Conservation (phyloP, 37 sponge, comb jelly and placozoan genomes). For the Halichondria panicea region DNA sequence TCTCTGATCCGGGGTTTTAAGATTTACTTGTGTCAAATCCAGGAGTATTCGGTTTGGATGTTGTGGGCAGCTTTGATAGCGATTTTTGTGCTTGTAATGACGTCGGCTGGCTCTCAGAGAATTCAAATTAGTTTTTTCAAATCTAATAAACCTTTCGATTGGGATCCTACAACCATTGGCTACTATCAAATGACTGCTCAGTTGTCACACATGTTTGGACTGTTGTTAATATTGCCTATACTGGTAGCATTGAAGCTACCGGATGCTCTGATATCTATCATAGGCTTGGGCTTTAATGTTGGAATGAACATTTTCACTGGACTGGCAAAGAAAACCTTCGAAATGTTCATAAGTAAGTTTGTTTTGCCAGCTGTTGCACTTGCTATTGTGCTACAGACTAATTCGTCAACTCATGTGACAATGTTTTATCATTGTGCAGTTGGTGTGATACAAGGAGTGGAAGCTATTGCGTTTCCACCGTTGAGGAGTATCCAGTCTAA, state of each 20-base stretch:
- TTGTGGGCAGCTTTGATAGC: constrained; percentile 26
- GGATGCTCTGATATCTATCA: constrained; percentile 45
- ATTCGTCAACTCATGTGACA: too few species aligned
- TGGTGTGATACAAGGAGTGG: constrained; percentile 5
- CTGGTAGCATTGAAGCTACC: constrained; percentile 33
- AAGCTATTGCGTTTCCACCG: constrained; percentile 25
- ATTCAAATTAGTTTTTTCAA: constrained; percentile 33
- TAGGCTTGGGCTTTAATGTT: constrained; percentile 21
- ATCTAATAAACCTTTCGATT: constrained; percentile 22
- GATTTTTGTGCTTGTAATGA: neutral
- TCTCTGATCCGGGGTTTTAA: constrained; percentile 17
- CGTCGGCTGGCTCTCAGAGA: constrained; percentile 1
- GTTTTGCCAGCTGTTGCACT: too few species aligned
- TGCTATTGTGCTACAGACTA: too few species aligned
- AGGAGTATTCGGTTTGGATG: constrained; percentile 14
- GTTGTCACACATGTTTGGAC: constrained; percentile 13
- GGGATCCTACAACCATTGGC: constrained; percentile 42
- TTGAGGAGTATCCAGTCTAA: constrained; percentile 46
- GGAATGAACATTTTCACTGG: constrained; percentile 20
- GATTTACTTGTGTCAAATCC: constrained; percentile 35
- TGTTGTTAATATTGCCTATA: constrained; percentile 50
- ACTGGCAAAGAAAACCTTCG: constrained; percentile 4
- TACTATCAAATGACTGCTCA: neutral
- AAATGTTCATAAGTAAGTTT: constrained; percentile 60
- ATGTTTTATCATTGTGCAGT: too few species aligned